Evolutionary conservation across 2,113 vertebrate genomes (phyloP).

Genomic region (Stercorarius parasiticus): DNA sequence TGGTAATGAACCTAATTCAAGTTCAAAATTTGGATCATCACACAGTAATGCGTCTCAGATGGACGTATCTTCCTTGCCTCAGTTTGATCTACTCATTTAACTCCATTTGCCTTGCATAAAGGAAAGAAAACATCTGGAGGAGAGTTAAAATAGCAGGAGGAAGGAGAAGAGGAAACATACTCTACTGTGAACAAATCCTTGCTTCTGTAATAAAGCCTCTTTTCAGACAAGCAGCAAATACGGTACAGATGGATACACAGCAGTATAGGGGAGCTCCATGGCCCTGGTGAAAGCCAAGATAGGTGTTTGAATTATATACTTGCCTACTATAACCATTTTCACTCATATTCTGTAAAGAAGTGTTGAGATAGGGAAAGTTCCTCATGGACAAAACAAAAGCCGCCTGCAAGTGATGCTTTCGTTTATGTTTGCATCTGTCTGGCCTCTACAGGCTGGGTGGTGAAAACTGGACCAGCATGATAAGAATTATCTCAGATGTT

Average conservation of each 20-base stretch:
- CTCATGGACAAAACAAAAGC: background rate
- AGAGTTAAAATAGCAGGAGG: background rate
- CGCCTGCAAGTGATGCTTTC: background rate
- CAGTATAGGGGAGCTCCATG: background rate
- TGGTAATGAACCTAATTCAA: background rate
- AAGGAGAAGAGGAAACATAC: background rate
- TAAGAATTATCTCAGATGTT: background rate
- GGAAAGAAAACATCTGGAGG: conserved; percentile 15
- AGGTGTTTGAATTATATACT: background rate
- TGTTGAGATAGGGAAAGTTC: background rate
- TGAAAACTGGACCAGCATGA: background rate
- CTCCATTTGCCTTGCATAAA: background rate
- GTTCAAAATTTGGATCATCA: background rate
- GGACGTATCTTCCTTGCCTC: background rate
- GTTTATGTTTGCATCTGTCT: background rate
- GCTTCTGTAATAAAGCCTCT: background rate
- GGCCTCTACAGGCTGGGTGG: background rate
- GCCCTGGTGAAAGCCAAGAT: background rate
- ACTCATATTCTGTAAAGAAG: background rate
- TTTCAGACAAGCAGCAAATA: background rate
- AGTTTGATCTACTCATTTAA: background rate
- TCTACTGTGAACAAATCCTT: background rate
- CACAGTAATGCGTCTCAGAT: background rate
- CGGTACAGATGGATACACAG: background rate
- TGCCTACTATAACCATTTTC: background rate